Percentiles rank a stretch among this genome's conserved stretches.
These are phyloP conservation scores for Melipona quadrifasciata DNA, from an alignment of 1,140 invertebrate genomes.

Conservation along the genomic window DNA sequence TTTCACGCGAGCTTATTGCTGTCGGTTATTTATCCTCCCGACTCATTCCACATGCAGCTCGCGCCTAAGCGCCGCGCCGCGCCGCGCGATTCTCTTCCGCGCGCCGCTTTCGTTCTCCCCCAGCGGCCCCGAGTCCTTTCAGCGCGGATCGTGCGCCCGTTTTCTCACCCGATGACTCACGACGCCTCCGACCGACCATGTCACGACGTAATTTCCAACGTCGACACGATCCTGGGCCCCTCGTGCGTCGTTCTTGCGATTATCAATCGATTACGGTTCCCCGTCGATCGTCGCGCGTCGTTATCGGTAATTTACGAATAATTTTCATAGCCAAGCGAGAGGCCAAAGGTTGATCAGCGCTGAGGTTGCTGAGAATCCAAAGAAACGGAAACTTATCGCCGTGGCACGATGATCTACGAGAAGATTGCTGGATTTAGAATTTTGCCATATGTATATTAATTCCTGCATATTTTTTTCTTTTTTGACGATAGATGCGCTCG, in stretches of 20 bases:
- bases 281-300: background rate
- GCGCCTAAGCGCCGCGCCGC: slow-evolving; percentile 57
- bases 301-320: slow-evolving; percentile 31
- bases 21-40: slow-evolving; percentile 71
- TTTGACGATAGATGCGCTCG: too few relatives aligned
- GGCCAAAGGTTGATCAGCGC: background rate
- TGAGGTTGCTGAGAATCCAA: background rate
- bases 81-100: slow-evolving; percentile 48
- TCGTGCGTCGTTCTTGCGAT: slow-evolving; percentile 32
- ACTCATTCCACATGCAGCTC: slow-evolving; percentile 71
- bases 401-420: background rate
- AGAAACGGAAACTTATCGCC: background rate
- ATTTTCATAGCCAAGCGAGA: background rate
- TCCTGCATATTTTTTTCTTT: too few relatives aligned
- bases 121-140: background rate
- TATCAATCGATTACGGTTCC: slow-evolving; percentile 55
- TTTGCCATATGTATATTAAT: too few relatives aligned
- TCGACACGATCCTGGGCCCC: background rate
- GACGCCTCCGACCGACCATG: slow-evolving; percentile 20
- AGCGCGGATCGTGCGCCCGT: background rate
- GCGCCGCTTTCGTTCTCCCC: slow-evolving; percentile 47
- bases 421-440: background rate
- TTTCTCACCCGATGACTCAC: slow-evolving; percentile 48
- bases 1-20: slow-evolving; percentile 75
- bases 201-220: slow-evolving; percentile 38